phyloP scores from a whole-genome alignment of 2,888 invertebrate species.

The Cheilosia vulpina region DNA sequence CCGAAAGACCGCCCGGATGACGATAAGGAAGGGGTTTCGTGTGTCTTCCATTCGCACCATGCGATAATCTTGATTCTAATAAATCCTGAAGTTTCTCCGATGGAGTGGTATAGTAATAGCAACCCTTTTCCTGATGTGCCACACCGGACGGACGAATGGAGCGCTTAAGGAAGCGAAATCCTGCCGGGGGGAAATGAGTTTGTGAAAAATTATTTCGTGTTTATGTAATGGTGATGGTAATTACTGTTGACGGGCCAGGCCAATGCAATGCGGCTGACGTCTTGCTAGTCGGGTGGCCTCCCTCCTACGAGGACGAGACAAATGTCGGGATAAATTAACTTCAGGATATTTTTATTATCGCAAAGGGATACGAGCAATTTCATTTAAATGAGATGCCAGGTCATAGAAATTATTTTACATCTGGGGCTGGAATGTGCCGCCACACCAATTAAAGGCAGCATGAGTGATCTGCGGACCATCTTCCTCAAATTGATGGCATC shows the following conservation, averaged over 20 bases:
- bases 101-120: conserved; percentile 13
- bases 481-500: conserved; percentile 62
- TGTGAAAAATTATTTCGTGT: conserved; percentile 75
- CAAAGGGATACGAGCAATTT: conserved; percentile 64
- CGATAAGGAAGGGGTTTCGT: conserved; percentile 35
- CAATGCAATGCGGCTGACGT: conserved; percentile 49
- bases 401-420: conserved; percentile 35
- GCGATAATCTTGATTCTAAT: conserved; percentile 75
- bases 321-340: conserved; percentile 73
- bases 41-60: conserved; percentile 73
- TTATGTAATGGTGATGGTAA: conserved; percentile 73
- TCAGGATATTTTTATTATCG: conserved; percentile 74
- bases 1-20: conserved; percentile 38
- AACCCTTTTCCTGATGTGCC: conserved; percentile 65
- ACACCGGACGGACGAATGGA: conserved; percentile 49
- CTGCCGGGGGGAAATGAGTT: conserved; percentile 69
- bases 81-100: conserved; percentile 73
- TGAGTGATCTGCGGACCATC: conserved; percentile 2
- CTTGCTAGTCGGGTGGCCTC: conserved; percentile 9
- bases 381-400: conserved; percentile 40
- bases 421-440: conserved; percentile 33
- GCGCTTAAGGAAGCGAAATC: conserved; percentile 53
- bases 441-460: neutral
- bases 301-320: conserved; percentile 65
- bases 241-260: conserved; percentile 71